Evolutionary conservation across 2,797 vertebrate species (phyloP).

Genomic region (Sebastes miniatus): DNA sequence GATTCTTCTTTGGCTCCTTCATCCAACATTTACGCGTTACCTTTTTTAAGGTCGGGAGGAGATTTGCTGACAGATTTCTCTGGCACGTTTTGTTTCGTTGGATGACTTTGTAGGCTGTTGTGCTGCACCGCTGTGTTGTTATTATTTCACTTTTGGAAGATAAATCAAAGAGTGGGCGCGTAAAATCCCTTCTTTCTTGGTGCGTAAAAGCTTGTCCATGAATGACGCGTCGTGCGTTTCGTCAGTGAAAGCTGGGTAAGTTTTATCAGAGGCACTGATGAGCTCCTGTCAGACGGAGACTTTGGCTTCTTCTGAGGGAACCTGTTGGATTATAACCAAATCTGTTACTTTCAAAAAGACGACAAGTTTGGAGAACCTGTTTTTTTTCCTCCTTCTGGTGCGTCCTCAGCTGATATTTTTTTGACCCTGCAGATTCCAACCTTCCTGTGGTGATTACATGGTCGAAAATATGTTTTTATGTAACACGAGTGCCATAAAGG

Average conservation of each 20-base stretch:
- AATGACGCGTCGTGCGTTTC: constrained; percentile 6
- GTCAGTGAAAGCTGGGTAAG: constrained; percentile 5
- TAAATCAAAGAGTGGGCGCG: not conserved
- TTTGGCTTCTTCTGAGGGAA: constrained; percentile 6
- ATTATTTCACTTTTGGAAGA: not conserved
- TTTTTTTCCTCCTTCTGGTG: not conserved
- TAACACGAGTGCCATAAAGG: constrained; percentile 89
- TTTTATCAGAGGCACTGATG: constrained; percentile 27
- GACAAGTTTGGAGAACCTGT: not conserved
- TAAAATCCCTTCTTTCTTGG: not conserved
- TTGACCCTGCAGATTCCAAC: not conserved
- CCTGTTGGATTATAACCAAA: constrained; percentile 41
- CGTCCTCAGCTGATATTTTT: not conserved
- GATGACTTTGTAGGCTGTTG: not conserved
- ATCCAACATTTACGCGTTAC: not conserved
- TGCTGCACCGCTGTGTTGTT: not conserved
- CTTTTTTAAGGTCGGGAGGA: not conserved
- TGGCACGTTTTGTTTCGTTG: not conserved
- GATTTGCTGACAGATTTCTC: not conserved
- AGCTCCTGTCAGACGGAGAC: constrained; percentile 9
- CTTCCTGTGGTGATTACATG: not conserved
- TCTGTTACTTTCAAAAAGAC: not conserved
- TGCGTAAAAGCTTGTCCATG: constrained; percentile 51
- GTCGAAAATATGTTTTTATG: constrained; percentile 85
- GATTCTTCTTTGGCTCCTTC: not conserved